Evolutionary conservation across 2,113 vertebrate species (phyloP), one percentile per base, ranked within the genome.

Genomic region (Pholis gunnellus): DNA sequence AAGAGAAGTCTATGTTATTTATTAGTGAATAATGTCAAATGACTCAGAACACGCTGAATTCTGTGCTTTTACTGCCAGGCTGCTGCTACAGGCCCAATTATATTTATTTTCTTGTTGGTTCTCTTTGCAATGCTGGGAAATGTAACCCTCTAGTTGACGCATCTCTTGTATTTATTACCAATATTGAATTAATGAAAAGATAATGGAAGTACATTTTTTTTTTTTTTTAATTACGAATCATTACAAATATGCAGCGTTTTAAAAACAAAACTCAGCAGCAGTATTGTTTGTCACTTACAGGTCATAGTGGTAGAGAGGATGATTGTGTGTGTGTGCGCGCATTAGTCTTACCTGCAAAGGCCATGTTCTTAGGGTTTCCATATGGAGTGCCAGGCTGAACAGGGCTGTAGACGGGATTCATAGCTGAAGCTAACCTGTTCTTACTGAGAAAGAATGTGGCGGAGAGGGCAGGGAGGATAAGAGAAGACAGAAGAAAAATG

Each of bases 341-440:
- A 18, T 36, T 0, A 0, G 40, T 66, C 68, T 91, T 93, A 99
- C 98, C 97, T 94, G 98, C 93, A 10, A 99, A 99, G 18, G 98
- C 96, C 97, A 99, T 98, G 94, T 98, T 99, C 95, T 99, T 99
- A 46, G 97, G 97, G 94, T 99, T 99, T 93, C 97, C 98, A 0
- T 99, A 99, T 60, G 98, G 98, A 91, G 97, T 96, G 94, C 97
- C 98, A 84, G 98, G 97, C 90, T 99, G 98, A 89, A 99, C 97
- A 64, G 98, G 97, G 96, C 98, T 99, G 95, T 99, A 99, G 95
- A 99, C 97, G 77, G 98, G 98, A 93, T 99, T 99, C 98, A 99
- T 99, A 84, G 91, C 96, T 95, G 97, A 96, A 96, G 96, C 96
- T 95, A 91, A 85, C 94, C 96, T 96, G 96, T 94, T 96, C 96